Conservation (phyloP, 2,888 invertebrate genomes). For the Aporophyla nigra region DNA sequence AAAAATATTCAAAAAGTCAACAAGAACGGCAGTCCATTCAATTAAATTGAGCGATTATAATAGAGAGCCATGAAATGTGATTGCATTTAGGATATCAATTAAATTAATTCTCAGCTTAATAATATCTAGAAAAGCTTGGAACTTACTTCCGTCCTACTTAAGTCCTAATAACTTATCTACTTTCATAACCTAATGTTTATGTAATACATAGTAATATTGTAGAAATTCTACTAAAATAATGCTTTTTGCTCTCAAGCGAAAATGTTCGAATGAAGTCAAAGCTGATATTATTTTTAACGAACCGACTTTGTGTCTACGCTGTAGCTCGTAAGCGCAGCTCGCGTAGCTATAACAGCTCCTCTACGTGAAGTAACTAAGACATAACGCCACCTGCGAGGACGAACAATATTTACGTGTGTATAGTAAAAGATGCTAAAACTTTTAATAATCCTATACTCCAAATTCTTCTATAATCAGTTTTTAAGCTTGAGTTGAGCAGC, state of each 20-base stretch:
- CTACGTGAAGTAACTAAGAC: slow-evolving; percentile 21
- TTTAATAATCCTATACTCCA: background rate
- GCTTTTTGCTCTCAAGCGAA: background rate
- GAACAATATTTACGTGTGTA: background rate
- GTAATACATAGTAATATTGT: background rate
- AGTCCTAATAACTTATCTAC: background rate
- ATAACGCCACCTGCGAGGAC: background rate
- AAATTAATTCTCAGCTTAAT: background rate
- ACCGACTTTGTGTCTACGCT: slow-evolving; percentile 30
- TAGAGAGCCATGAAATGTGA: background rate
- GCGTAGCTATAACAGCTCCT: slow-evolving; percentile 18
- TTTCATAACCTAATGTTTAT: background rate
- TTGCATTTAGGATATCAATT: background rate
- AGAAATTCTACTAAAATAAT: background rate
- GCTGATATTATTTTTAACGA: slow-evolving; percentile 4
- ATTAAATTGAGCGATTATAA: no score
- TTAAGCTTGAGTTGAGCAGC: no score
- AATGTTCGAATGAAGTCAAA: background rate
- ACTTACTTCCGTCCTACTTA: background rate
- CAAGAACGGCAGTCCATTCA: background rate
- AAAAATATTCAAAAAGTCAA: background rate
- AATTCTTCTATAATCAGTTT: no score
- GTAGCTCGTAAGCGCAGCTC: slow-evolving; percentile 12
- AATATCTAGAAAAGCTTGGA: background rate
- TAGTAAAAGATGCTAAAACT: background rate